Conservation (phyloP, 2,113 vertebrate species). For the Excalfactoria chinensis region DNA sequence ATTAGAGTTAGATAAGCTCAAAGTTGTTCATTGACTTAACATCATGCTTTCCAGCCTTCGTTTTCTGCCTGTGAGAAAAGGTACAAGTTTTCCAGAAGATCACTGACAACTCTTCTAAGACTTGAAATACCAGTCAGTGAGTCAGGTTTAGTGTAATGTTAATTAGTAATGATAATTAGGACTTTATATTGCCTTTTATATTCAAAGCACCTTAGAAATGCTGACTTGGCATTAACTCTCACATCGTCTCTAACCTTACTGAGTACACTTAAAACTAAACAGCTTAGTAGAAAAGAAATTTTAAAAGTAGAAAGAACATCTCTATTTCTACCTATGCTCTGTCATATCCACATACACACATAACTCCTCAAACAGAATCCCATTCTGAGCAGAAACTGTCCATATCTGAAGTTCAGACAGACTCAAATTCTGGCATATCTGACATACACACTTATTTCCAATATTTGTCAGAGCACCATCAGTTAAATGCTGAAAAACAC, state of each 20-base stretch:
- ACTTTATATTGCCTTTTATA: slow-evolving; percentile 32
- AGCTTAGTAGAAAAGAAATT: not conserved
- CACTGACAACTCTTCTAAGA: slow-evolving; percentile 26
- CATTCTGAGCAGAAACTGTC: not conserved
- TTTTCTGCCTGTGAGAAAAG: slow-evolving; percentile 5
- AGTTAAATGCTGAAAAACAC: not conserved
- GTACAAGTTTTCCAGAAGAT: not conserved
- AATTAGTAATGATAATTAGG: slow-evolving; percentile 50
- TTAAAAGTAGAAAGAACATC: not conserved
- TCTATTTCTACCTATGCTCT: not conserved
- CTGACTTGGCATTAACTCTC: slow-evolving; percentile 14
- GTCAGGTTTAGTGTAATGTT: slow-evolving; percentile 25
- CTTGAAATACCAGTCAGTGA: slow-evolving; percentile 63
- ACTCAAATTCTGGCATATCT: not conserved
- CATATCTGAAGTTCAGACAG: not conserved
- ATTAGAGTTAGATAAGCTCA: not conserved
- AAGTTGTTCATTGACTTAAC: not conserved
- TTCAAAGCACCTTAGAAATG: slow-evolving; percentile 50
- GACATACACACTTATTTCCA: not conserved
- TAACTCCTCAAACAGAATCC: not conserved
- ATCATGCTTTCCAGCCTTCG: not conserved
- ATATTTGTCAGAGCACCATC: not conserved
- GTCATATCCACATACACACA: not conserved
- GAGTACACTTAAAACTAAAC: not conserved
- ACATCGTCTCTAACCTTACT: not conserved